Base-by-base conservation (phyloP, 2,113 vertebrate species). In the Monopterus albus region DNA sequence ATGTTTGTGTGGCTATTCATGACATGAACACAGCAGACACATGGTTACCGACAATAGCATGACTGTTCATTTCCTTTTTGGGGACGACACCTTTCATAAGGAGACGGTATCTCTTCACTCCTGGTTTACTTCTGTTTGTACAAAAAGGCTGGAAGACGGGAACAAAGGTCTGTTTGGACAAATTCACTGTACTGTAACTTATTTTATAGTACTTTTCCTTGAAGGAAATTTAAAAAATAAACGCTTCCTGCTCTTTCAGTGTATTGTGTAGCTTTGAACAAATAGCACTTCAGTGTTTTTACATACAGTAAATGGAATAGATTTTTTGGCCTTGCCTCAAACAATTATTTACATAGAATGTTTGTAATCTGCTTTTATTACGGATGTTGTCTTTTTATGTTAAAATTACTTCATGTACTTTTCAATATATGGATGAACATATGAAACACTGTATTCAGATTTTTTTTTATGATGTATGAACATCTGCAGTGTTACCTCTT, bases 171-270 rank as follows among this genome's bases (percentile, higher is more conserved):
- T 93, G 95, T 95, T 96, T 95, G 95, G 95, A 96, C 94, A 95
- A 94, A 96, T 96, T 97, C 95, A 96, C 95, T 98, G 95, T 97
- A 98, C 96, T 97, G 95, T 99, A 98, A 97, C 95, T 98, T 98
- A 98, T 98, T 98, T 92, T 98, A 98, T 98, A 98, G 96, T 97
- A 96, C 94, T 96, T 98, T 98, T 98, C 96, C 96, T 98, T 97
- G 96, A 98, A 96, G 96, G 96, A 98, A 98, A 98, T 92, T 56
- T 79, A 87, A 64, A 81, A 72, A 62, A 68, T 72, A 88, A 76
- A 78, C 35, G 78, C 95, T 95, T 94, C 93, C 92, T 94, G 95
- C 94, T 95, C 90, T 81, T 96, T 93, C 95, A 93, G 92, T 95
- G 93, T 98, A 95, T 96, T 96, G 96, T 92, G 85, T 97, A 96